Conservation (phyloP, 2,797 vertebrate genomes). For the Pteronotus mesoamericanus region DNA sequence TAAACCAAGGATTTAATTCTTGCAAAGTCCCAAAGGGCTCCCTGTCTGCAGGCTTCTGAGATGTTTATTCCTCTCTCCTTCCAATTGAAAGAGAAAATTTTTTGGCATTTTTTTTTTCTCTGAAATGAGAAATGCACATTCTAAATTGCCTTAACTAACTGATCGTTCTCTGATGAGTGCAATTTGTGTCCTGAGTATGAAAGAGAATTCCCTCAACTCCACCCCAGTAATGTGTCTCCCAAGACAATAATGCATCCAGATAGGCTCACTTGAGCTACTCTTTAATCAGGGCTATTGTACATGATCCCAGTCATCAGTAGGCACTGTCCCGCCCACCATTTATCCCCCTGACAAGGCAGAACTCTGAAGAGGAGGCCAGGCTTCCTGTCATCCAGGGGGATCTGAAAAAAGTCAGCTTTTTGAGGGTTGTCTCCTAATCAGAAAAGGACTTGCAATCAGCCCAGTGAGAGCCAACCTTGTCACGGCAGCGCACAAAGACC, state of each 20-base stretch:
- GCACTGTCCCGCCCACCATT: conserved; percentile 68
- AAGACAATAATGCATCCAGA: conserved; percentile 62
- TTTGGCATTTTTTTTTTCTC: not conserved
- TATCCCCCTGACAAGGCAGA: conserved; percentile 51
- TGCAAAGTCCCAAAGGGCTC: not conserved
- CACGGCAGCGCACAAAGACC: conserved; percentile 63
- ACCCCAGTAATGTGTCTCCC: conserved; percentile 35
- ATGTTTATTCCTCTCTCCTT: not conserved
- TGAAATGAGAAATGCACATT: conserved; percentile 53
- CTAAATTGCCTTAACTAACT: conserved; percentile 36
- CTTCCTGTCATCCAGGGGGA: conserved; percentile 45
- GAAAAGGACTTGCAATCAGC: conserved; percentile 65
- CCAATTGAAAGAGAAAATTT: conserved; percentile 28
- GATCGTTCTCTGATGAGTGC: conserved; percentile 39
- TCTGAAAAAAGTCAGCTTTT: conserved; percentile 60
- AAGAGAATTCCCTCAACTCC: conserved; percentile 11
- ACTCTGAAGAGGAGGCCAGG: conserved; percentile 57
- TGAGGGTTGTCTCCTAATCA: conserved; percentile 71
- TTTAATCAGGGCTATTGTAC: conserved; percentile 74
- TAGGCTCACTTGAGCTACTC: conserved; percentile 44
- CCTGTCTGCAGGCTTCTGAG: not conserved
- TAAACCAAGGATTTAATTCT: not conserved
- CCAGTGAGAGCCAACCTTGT: conserved; percentile 59
- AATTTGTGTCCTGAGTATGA: conserved; percentile 61
- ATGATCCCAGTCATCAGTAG: conserved; percentile 64